Evolutionary conservation across 2,113 vertebrate genomes (phyloP), one percentile per base, ranked within the genome.

Genomic region (Psephotus haematonotus): DNA sequence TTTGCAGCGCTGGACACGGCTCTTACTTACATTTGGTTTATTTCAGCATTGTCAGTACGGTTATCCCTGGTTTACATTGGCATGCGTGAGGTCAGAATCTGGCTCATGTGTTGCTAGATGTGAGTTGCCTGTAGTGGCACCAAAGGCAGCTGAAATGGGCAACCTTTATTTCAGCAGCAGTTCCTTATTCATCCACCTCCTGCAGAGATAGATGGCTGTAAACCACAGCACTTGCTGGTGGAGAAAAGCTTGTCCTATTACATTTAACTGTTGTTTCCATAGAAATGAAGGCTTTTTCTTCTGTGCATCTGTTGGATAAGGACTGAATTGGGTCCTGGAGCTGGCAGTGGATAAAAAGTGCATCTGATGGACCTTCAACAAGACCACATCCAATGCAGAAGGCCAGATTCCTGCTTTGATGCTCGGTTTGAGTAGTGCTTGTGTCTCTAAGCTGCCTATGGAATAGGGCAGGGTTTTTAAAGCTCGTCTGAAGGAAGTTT

Each of bases 321-420:
- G 81, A 39, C 46, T 87, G 82, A 47, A 49, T 57, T 88, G 57
- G 79, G 64, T 55, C 75, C 69, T 74, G 41, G 28, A 68, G 35
- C 5, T 75, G 65, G 72, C 63, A 86, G n/a, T 43, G 82, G 65
- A 44, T 90, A 49, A 86, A 81, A 84, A 60, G 18, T 67, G 23
- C 24, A 64, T 64, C n/a, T 55, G 43, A 17, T 33, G 41, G 78
- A 24, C 49, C n/a, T 91, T 91, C 77, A 93, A 17, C 79, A 83
- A 63, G 41, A 70, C 27, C 53, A 74, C 50, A 44, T 49, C 44
- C 52, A 62, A 44, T 35, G 28, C 23, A n/a, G 11, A 75, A 81
- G 8, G 62, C 64, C 8, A 6, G 35, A 24, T 68, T 93, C 59
- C 46, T 7, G 0, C 77, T 86, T 75, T 0, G 0, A 22, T 78